Base-by-base conservation (phyloP, 2,113 vertebrate genomes). In the Reinhardtius hippoglossoides region DNA sequence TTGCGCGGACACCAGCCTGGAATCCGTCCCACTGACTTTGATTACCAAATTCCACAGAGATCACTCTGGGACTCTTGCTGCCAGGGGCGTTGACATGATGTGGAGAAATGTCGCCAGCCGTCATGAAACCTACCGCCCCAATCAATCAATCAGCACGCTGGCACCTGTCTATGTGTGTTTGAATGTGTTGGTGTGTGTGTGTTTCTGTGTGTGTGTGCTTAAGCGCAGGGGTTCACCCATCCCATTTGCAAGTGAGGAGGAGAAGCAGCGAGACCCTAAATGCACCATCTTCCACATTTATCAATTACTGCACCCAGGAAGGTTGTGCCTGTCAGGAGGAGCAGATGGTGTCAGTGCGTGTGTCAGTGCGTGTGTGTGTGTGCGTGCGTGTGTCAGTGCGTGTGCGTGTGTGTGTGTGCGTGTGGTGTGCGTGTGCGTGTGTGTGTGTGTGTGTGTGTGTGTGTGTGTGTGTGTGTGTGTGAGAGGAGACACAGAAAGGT, bases 31-130 rank as follows among this genome's bases (percentile, higher is more conserved):
- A 66, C 60, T 63, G 67, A 86, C 82, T 85, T 52, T 87, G 85
- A 91, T 92, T 84, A 81, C 74, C 86, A 80, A 80, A 91, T 87
- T 89, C 88, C 87, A 88, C 57, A 21, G 88, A 87, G 88, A 87
- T 89, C 82, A 18, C 80, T 26, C 56, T 65, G 67, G 57, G 71
- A 75, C 76, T 70, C 71, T 20, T 5, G 71, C 82, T 88, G 89
- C 85, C 85, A 71, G 67, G 54, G 78, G 81, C 80, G 72, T 80
- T 82, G 86, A 90, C 89, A 85, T 48, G 78, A 91, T 87, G 87
- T 75, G 84, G 81, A 86, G 73, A 91, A 91, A 88, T 91, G 85
- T 86, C 89, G 70, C 76, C 76, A 83, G 81, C 85, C 79, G 84
- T 89, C 90, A 93, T 67, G 86, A 91, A 86, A 80, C 86, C 83